Evolutionary conservation across 2,888 invertebrate species (phyloP).

Genomic region (Trachelus stipa): DNA sequence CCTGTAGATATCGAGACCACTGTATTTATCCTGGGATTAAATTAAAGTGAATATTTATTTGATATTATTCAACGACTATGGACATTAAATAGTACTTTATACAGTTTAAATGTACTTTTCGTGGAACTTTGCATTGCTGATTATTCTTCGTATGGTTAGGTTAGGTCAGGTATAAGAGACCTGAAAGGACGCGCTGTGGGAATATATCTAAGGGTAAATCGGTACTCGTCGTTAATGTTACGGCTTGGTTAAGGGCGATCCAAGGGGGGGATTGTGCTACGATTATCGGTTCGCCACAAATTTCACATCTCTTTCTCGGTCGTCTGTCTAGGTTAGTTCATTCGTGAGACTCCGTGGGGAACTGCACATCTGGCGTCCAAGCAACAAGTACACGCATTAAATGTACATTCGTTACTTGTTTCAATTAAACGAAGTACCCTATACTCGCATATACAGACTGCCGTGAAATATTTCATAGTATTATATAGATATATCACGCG

Average conservation of each 20-base stretch:
- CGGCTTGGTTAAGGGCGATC: background rate
- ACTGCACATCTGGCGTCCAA: slow-evolving; percentile 48
- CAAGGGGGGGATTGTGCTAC: slow-evolving; percentile 34
- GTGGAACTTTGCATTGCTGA: background rate
- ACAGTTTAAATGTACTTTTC: background rate
- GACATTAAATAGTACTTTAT: background rate
- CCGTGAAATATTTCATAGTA: background rate
- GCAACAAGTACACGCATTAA: slow-evolving; percentile 55
- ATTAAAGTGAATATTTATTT: background rate
- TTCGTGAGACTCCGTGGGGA: slow-evolving; percentile 29
- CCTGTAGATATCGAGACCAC: background rate
- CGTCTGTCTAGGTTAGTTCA: slow-evolving; percentile 1
- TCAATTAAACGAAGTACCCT: slow-evolving; percentile 46
- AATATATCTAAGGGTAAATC: background rate
- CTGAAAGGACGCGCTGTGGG: background rate
- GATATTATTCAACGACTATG: background rate
- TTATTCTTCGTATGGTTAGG: too few species aligned
- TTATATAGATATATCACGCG: background rate
- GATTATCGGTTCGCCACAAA: slow-evolving; percentile 47
- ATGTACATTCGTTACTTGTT: slow-evolving; percentile 41
- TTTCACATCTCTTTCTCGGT: slow-evolving; percentile 26
- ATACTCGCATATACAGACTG: background rate
- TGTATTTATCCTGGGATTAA: background rate
- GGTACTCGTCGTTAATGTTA: background rate
- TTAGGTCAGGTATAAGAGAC: background rate